phyloP scores from a whole-genome alignment of 2,797 vertebrate species.

The Heliangelus exortis region DNA sequence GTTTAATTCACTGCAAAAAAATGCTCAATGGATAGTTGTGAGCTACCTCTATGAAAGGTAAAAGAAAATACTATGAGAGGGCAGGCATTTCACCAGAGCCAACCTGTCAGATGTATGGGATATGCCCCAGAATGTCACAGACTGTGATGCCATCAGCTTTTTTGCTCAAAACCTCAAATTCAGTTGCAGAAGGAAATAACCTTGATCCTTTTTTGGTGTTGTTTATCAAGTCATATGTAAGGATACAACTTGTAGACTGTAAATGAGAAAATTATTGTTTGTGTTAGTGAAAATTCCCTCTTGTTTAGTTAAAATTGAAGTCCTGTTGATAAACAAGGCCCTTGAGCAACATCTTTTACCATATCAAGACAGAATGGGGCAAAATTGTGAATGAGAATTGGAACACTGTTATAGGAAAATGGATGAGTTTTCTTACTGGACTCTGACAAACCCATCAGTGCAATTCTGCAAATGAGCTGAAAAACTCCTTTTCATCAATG shows the following conservation, averaged over 20 bases:
- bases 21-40: background rate
- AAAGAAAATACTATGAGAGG: background rate
- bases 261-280: background rate
- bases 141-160: background rate
- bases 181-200: background rate
- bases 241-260: background rate
- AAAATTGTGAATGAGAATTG: background rate
- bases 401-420: background rate
- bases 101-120: background rate
- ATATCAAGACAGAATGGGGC: background rate
- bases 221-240: background rate
- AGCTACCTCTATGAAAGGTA: background rate
- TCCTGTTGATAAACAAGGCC: background rate
- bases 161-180: background rate
- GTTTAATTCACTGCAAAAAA: constrained; percentile 5
- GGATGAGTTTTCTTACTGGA: background rate
- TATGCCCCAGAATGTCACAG: background rate
- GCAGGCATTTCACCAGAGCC: background rate
- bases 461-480: background rate
- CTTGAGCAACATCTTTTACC: background rate
- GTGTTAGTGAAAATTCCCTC: background rate
- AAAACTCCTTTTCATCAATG: background rate
- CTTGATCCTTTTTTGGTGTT: background rate
- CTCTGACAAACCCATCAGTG: background rate
- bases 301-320: background rate